Conservation (phyloP, 2,113 vertebrate species). For the Eulacestoma nigropectus region DNA sequence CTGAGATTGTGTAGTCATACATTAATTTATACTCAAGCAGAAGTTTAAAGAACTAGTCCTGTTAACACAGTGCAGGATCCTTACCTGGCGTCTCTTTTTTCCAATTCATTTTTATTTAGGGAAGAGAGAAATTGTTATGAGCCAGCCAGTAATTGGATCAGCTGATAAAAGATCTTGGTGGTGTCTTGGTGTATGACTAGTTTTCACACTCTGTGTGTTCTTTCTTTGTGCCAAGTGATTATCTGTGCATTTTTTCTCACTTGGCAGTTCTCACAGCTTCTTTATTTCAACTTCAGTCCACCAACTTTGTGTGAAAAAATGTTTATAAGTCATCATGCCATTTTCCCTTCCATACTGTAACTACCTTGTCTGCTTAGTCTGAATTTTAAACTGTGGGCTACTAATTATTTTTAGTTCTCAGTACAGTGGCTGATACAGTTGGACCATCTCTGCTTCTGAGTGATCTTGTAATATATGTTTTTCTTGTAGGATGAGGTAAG, state of each 20-base stretch:
- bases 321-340: background rate
- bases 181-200: background rate
- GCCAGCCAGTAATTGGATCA: background rate
- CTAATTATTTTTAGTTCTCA: background rate
- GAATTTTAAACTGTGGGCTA: background rate
- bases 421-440: background rate
- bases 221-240: background rate
- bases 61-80: background rate
- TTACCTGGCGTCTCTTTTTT: background rate
- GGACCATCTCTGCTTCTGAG: background rate
- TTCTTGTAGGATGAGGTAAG: background rate
- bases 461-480: background rate
- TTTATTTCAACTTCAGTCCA: background rate
- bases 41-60: background rate
- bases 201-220: background rate
- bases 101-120: background rate
- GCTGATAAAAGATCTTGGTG: background rate
- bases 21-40: background rate
- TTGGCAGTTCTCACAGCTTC: background rate
- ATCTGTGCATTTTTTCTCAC: background rate
- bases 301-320: background rate
- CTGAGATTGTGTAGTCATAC: background rate
- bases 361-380: background rate
- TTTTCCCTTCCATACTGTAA: background rate
- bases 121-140: background rate